A percentile compares a stretch with the other conserved stretches of the same genome.
Conservation (phyloP, 2,797 vertebrate genomes). For the Sebastes kiyomatsui region DNA sequence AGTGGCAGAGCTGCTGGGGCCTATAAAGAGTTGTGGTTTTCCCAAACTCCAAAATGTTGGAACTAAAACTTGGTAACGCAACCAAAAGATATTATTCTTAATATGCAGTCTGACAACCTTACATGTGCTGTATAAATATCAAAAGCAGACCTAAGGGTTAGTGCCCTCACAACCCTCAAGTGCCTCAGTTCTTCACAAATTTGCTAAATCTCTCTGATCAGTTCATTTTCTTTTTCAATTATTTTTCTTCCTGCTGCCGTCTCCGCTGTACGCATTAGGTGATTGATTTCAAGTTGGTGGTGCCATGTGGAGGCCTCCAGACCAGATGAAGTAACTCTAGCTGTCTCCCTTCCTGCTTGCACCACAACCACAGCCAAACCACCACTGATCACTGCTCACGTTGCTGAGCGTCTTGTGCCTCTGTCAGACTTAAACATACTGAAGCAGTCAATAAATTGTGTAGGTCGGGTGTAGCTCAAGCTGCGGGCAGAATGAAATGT, state of each 20-base stretch:
- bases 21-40: conserved; percentile 6
- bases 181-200: not conserved
- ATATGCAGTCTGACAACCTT: conserved; percentile 6
- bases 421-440: conserved; percentile 7
- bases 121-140: not conserved
- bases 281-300: conserved; percentile 35
- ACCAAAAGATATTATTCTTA: not conserved
- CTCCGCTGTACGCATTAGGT: conserved; percentile 32
- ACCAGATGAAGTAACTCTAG: conserved; percentile 27
- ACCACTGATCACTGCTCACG: conserved; percentile 10
- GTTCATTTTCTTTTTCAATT: not conserved
- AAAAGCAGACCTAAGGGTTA: not conserved
- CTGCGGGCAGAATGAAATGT: not conserved
- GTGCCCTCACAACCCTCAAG: not conserved
- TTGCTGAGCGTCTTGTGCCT: not conserved
- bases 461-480: not conserved
- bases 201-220: not conserved
- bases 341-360: conserved; percentile 11
- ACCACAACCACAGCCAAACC: conserved; percentile 29
- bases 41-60: conserved; percentile 16
- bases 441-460: not conserved
- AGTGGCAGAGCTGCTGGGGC: conserved; percentile 2
- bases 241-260: not conserved
- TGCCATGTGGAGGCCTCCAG: conserved; percentile 22
- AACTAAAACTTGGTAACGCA: not conserved